phyloP scores from a whole-genome alignment of 2,888 invertebrate genomes.

The Mallateleia sp. region DNA sequence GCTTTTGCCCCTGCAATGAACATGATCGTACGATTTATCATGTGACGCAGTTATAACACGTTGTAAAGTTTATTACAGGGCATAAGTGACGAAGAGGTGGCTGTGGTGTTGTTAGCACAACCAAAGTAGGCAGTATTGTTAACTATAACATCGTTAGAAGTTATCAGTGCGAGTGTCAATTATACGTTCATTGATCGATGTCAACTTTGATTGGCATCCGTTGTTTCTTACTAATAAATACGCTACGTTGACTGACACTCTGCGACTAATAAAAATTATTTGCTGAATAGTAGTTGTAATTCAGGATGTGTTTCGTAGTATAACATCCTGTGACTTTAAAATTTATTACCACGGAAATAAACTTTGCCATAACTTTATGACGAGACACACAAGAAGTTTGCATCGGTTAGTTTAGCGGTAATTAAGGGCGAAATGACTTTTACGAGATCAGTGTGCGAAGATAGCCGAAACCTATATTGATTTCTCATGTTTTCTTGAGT shows the following conservation, averaged over 20 bases:
- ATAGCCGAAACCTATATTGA: conserved; percentile 41
- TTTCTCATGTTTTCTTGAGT: conserved; percentile 22
- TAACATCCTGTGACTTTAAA: not conserved
- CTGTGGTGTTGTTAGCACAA: not conserved
- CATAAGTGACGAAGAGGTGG: not conserved
- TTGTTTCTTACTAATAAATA: conserved; percentile 5
- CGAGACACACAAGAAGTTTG: conserved; percentile 5
- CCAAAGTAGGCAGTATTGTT: not conserved
- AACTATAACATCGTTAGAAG: conserved; percentile 32
- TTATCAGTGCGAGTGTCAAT: conserved; percentile 26
- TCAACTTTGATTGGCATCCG: conserved; percentile 16
- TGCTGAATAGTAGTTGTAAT: too few relatives aligned
- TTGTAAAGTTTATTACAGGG: conserved; percentile 33
- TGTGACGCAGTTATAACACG: conserved; percentile 1
- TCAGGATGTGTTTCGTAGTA: not conserved
- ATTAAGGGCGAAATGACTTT: conserved; percentile 39
- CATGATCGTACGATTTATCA: conserved; percentile 28
- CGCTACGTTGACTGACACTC: not conserved
- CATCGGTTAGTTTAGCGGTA: not conserved
- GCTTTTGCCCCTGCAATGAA: too few relatives aligned
- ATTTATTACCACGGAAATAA: conserved; percentile 29
- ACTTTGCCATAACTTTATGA: conserved; percentile 8
- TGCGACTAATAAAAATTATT: not conserved
- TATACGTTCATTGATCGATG: not conserved
- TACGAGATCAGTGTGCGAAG: conserved; percentile 23